phyloP scores from a whole-genome alignment of 2,888 invertebrate species.

The Drosophila anomelani region DNA sequence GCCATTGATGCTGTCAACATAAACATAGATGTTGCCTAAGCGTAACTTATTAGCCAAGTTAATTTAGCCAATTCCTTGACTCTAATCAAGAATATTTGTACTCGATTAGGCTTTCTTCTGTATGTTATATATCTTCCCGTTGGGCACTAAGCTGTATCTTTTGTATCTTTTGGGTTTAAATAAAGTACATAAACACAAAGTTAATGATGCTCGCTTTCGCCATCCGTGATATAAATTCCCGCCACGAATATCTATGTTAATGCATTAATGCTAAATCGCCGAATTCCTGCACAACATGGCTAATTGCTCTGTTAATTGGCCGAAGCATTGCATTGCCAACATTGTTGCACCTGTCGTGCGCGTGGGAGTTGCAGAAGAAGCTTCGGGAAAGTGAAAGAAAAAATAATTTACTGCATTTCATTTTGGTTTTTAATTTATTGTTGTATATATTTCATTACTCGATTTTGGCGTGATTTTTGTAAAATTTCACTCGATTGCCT shows the following conservation, averaged over 20 bases:
- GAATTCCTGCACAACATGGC: conserved; percentile 47
- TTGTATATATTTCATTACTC: conserved; percentile 49
- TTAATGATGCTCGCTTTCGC: conserved; percentile 19
- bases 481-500: conserved; percentile 5
- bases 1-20: background rate
- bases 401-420: conserved; percentile 21
- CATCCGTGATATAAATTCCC: conserved; percentile 43
- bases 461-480: conserved; percentile 18
- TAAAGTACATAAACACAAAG: background rate
- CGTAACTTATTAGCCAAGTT: background rate
- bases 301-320: conserved; percentile 65
- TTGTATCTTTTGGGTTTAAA: background rate
- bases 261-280: conserved; percentile 49
- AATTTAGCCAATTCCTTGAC: background rate
- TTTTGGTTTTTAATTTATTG: background rate
- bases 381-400: conserved; percentile 67
- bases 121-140: background rate
- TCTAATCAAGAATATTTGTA: background rate
- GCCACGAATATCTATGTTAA: conserved; percentile 57
- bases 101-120: background rate
- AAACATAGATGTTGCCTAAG: background rate
- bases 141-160: background rate
- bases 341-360: conserved; percentile 34
- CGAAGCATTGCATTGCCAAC: conserved; percentile 23
- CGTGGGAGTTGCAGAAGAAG: conserved; percentile 25